Conservation (phyloP, 1,140 invertebrate species). For the Saccostrea echinata region DNA sequence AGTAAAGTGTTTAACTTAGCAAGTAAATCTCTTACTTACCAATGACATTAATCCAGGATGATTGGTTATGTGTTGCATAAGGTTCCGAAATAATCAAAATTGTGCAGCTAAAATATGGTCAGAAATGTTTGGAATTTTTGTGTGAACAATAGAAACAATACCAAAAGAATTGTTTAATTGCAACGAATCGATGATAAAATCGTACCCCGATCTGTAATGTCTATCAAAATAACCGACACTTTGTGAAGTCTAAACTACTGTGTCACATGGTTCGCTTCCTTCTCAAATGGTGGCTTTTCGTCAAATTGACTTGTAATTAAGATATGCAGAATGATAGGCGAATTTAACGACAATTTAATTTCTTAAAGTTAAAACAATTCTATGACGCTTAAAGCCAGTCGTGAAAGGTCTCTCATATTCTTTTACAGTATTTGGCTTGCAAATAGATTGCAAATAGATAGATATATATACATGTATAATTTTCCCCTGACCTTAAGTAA, state of each 20-base stretch:
- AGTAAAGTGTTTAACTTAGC: background rate
- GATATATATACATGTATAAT: background rate
- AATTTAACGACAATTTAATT: conserved; percentile 18
- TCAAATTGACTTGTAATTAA: conserved; percentile 26
- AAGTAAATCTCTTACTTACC: background rate
- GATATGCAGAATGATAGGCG: background rate
- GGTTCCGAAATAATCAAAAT: conserved; percentile 7
- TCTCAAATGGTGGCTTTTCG: background rate
- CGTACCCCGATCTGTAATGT: conserved; percentile 3
- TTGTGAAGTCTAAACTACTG: background rate
- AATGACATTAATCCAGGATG: background rate
- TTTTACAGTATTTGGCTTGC: background rate
- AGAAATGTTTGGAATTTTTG: conserved; percentile 10
- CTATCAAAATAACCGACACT: conserved; percentile 20
- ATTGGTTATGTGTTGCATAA: background rate
- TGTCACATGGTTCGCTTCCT: conserved; percentile 16
- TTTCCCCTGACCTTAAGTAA: background rate
- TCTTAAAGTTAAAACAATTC: conserved; percentile 9
- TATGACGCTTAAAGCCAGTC: background rate
- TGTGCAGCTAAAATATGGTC: background rate
- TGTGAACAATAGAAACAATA: conserved; percentile 25
- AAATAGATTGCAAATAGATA: too few species aligned
- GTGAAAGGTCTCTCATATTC: background rate
- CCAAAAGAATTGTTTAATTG: background rate
- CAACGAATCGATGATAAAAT: conserved; percentile 10